Evolutionary conservation across 2,797 vertebrate species (phyloP).

Genomic region (Sebastes nivosus): DNA sequence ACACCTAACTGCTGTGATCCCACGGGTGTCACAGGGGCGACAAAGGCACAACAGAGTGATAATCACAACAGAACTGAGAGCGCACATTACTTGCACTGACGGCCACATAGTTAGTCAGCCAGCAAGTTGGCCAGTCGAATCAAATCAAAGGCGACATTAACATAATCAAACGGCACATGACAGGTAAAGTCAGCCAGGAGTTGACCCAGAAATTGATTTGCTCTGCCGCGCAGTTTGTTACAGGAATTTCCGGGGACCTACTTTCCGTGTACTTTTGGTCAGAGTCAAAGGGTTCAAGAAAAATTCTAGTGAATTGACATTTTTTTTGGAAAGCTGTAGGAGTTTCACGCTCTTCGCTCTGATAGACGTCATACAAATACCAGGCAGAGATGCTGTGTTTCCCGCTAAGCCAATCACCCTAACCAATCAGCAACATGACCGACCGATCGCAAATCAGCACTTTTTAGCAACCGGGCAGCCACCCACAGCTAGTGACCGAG

Average conservation of each 20-base stretch:
- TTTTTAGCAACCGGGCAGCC: neutral
- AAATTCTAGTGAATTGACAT: neutral
- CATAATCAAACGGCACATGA: constrained; percentile 20
- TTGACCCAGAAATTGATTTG: constrained; percentile 48
- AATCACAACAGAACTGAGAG: constrained; percentile 38
- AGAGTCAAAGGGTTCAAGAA: constrained; percentile 10
- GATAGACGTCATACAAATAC: neutral
- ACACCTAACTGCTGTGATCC: constrained; percentile 53
- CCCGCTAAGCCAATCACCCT: neutral
- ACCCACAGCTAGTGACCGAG: neutral
- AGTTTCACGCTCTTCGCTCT: neutral
- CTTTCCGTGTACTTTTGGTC: constrained; percentile 27
- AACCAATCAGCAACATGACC: neutral
- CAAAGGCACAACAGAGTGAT: constrained; percentile 37
- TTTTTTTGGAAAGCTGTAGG: constrained; percentile 1
- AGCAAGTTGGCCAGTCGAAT: constrained; percentile 17
- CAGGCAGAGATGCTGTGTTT: neutral
- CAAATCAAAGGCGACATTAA: neutral
- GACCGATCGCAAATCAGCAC: neutral
- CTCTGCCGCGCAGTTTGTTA: neutral
- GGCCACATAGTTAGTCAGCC: constrained; percentile 11
- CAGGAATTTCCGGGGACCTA: constrained; percentile 40
- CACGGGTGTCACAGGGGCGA: constrained; percentile 52
- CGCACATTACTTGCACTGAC: neutral
- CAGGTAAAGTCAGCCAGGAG: constrained; percentile 20